Evolutionary conservation across 2,797 vertebrate species (phyloP).

Genomic region (Muraenolepis orangiensis): DNA sequence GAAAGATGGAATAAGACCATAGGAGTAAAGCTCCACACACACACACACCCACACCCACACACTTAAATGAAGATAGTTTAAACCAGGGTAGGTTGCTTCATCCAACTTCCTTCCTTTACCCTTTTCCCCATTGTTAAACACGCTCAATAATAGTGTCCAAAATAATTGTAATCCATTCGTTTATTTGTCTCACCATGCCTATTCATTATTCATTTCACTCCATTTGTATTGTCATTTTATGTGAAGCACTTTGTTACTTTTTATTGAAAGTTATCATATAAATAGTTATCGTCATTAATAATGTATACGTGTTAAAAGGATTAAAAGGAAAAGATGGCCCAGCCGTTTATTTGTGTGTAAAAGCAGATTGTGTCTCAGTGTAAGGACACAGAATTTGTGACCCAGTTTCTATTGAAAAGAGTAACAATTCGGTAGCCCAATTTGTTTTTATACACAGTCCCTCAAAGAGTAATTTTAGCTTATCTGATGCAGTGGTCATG

Average conservation of each 20-base stretch:
- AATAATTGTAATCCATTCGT: neutral
- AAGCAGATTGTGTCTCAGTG: neutral
- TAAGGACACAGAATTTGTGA: neutral
- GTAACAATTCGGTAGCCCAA: neutral
- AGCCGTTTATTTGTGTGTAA: neutral
- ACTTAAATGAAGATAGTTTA: neutral
- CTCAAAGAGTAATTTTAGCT: constrained; percentile 30
- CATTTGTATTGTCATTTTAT: neutral
- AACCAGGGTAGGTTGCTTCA: neutral
- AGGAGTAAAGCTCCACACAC: neutral
- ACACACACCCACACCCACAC: no score
- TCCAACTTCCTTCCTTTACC: neutral
- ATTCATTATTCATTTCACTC: neutral
- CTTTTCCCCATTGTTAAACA: neutral
- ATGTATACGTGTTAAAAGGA: constrained; percentile 2
- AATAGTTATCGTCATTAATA: neutral
- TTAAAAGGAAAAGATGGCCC: neutral
- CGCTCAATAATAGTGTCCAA: neutral
- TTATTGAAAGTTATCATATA: neutral
- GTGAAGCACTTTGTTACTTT: neutral
- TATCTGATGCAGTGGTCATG: constrained; percentile 33
- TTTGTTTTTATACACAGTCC: constrained; percentile 8
- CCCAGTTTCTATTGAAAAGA: neutral
- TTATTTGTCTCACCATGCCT: neutral
- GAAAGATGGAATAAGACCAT: neutral